Percentiles rank a stretch among this genome's conserved stretches.
These are phyloP conservation scores for Smutsia gigantea DNA, from an alignment of 2,797 vertebrate species.

Conservation along the genomic window DNA sequence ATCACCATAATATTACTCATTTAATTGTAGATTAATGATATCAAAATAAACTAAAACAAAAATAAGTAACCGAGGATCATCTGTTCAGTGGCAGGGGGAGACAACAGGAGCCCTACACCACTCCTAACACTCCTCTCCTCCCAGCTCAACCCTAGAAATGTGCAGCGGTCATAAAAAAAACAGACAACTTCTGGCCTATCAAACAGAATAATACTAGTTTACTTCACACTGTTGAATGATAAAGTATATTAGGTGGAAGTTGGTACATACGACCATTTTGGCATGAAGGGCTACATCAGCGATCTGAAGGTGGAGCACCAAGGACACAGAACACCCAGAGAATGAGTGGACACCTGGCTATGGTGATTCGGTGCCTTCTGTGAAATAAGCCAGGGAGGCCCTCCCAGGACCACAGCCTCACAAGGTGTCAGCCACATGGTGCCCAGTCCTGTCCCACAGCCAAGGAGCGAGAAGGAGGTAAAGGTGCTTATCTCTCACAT, in stretches of 20 bases:
- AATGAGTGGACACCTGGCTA: neutral
- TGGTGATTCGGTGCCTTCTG: neutral
- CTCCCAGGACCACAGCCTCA: accelerated
- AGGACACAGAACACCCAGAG: neutral
- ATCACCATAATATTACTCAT: too few species aligned
- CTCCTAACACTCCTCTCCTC: neutral
- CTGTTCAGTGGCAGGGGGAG: neutral
- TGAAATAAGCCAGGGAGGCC: neutral
- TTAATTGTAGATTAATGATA: too few species aligned
- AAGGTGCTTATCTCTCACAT: neutral
- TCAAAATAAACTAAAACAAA: too few species aligned
- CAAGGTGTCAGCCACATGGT: neutral
- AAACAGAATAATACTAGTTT: neutral
- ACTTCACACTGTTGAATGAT: neutral
- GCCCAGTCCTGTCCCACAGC: neutral
- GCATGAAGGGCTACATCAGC: neutral
- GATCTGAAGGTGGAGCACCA: too few species aligned
- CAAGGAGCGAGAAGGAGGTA: neutral
- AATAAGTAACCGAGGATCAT: neutral
- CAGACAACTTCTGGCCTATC: neutral
- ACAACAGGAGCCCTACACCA: neutral
- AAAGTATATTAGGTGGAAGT: neutral
- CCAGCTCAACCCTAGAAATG: neutral
- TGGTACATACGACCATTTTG: neutral
- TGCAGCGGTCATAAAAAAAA: neutral